phyloP scores from a whole-genome alignment of 2,113 vertebrate species.

The Lucifuga dentata region DNA sequence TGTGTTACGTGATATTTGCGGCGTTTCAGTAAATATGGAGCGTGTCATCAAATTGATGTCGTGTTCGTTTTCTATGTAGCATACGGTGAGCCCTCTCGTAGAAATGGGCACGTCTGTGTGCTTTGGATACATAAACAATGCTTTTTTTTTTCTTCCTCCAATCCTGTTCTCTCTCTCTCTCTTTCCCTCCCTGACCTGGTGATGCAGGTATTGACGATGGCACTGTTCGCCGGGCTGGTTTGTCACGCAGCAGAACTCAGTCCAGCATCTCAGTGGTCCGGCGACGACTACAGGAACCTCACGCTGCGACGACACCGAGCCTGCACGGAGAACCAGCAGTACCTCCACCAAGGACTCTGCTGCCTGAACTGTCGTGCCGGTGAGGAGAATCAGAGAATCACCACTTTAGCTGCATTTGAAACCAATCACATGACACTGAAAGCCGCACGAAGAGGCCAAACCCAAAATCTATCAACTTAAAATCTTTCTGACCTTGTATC shows the following conservation, averaged over 20 bases:
- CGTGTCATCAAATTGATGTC: no score
- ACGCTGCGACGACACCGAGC: constrained; percentile 59
- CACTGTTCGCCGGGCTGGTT: constrained; percentile 48
- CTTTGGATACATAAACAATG: constrained; percentile 16
- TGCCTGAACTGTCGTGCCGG: constrained; percentile 84
- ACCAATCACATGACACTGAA: background rate
- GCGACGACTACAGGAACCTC: constrained; percentile 64
- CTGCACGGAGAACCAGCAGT: constrained; percentile 82
- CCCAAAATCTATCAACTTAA: background rate
- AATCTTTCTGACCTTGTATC: no score
- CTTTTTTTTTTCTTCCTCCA: background rate
- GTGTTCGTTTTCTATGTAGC: no score
- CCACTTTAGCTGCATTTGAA: background rate
- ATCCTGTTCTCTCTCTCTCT: background rate
- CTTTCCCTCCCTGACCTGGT: constrained; percentile 1
- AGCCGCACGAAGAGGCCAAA: no score
- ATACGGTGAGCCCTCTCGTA: no score
- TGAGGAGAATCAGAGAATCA: constrained; percentile 55
- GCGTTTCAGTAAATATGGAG: no score
- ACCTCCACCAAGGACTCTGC: constrained; percentile 75
- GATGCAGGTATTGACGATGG: constrained; percentile 56
- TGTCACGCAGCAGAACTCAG: constrained; percentile 62
- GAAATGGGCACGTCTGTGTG: constrained; percentile 1
- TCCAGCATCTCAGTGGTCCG: constrained; percentile 58
- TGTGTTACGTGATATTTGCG: no score